A percentile compares a stretch with the other conserved stretches of the same genome.
These are phyloP conservation scores for Anseranas semipalmata DNA, from an alignment of 2,113 vertebrate species.

Conservation along the genomic window DNA sequence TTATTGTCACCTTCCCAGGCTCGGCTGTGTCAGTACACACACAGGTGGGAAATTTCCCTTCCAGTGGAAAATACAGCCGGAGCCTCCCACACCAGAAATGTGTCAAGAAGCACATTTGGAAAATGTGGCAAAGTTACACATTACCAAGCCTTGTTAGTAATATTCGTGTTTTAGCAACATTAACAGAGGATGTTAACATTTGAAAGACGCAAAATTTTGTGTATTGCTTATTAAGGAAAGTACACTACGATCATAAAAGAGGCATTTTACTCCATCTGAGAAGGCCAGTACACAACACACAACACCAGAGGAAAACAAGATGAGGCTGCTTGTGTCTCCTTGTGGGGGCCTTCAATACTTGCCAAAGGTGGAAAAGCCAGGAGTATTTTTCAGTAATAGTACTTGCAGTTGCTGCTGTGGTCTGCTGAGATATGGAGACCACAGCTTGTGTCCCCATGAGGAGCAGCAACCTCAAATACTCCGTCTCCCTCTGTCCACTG, in stretches of 20 bases:
- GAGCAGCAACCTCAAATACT: not conserved
- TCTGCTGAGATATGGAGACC: not conserved
- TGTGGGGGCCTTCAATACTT: not conserved
- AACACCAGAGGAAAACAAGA: not conserved
- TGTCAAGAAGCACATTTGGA: not conserved
- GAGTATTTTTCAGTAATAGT: not conserved
- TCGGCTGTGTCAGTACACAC: not conserved
- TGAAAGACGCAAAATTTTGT: not conserved
- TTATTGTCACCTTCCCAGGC: not conserved
- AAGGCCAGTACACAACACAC: not conserved
- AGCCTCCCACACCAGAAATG: not conserved
- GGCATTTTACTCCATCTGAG: not conserved
- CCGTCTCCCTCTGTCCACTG: not conserved
- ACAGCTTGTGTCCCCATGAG: not conserved
- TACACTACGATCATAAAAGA: not conserved
- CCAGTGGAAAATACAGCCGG: not conserved
- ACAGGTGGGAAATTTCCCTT: rapidly evolving
- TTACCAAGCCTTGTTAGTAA: not conserved
- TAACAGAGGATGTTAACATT: not conserved
- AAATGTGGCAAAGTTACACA: not conserved
- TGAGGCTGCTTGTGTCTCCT: not conserved
- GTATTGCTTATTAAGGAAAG: not conserved
- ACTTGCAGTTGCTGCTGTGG: not conserved
- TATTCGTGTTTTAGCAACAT: not conserved
- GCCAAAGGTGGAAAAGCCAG: not conserved